Conservation (phyloP, 2,888 invertebrate species). For the Leptopilina myrica region DNA sequence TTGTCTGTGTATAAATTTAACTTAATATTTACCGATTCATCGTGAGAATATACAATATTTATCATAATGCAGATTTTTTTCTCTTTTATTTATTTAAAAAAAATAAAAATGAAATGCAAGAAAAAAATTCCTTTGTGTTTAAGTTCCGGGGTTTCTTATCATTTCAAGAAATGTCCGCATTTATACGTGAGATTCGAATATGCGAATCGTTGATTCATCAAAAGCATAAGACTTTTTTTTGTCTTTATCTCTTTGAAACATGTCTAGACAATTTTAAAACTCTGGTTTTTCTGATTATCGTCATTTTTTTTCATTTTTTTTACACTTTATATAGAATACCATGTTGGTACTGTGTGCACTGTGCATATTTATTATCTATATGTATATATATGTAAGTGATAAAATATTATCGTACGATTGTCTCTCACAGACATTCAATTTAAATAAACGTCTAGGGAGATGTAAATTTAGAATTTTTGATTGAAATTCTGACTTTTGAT, state of each 20-base stretch:
- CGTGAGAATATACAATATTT: background rate
- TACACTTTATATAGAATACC: no score
- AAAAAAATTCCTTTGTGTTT: background rate
- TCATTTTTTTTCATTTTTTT: background rate
- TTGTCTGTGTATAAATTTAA: no score
- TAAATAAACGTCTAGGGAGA: background rate
- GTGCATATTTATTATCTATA: background rate
- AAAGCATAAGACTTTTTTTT: background rate
- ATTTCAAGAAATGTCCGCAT: background rate
- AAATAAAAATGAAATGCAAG: no score
- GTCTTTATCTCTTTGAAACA: slow-evolving; percentile 14
- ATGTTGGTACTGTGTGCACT: slow-evolving; percentile 15
- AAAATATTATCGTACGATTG: slow-evolving; percentile 9
- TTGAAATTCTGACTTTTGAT: no score
- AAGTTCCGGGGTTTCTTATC: slow-evolving; percentile 19
- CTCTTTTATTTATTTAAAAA: background rate
- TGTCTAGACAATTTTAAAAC: slow-evolving; percentile 5
- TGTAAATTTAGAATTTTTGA: background rate
- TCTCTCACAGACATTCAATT: background rate
- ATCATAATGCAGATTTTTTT: background rate
- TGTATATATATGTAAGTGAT: background rate
- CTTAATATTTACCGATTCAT: no score
- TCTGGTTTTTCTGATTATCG: slow-evolving; percentile 21
- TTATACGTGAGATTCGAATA: background rate
- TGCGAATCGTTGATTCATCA: slow-evolving; percentile 16